Evolutionary conservation across 2,888 invertebrate genomes (phyloP).

Genomic region (Cephalotes varians): DNA sequence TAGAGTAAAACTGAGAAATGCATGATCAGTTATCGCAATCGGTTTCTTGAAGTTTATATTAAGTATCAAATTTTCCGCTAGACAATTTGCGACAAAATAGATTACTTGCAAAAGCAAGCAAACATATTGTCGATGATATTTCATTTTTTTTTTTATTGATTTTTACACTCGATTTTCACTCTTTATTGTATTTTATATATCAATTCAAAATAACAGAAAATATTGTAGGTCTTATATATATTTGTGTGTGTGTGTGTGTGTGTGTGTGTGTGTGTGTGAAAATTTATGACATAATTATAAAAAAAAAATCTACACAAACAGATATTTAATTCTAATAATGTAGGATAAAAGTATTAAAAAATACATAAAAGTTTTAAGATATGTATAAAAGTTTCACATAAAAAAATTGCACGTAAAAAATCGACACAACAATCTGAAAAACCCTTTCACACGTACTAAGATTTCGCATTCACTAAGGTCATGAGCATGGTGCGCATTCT

Average conservation of each 20-base stretch:
- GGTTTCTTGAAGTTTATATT: constrained; percentile 89
- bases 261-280: no score
- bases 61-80: constrained; percentile 87
- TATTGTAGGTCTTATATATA: background rate
- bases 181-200: constrained; percentile 12
- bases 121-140: background rate
- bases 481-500: constrained; percentile 25
- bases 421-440: constrained; percentile 17
- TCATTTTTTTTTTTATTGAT: constrained; percentile 47
- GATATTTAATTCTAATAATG: background rate
- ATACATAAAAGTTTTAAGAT: background rate
- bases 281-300: constrained; percentile 37
- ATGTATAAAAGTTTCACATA: background rate
- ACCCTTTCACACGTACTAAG: constrained; percentile 57
- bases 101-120: constrained; percentile 44
- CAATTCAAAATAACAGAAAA: background rate
- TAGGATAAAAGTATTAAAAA: background rate
- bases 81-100: constrained; percentile 42
- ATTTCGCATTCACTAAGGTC: background rate
- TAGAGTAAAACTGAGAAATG: constrained; percentile 91
- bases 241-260: no score
- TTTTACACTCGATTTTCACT: background rate
- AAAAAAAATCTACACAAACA: background rate
- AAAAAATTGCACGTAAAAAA: constrained; percentile 2
- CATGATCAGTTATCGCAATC: constrained; percentile 89